These are phyloP conservation scores for Pogonocichla stellata DNA, from an alignment of 2,113 vertebrate genomes.

Conservation along the genomic window DNA sequence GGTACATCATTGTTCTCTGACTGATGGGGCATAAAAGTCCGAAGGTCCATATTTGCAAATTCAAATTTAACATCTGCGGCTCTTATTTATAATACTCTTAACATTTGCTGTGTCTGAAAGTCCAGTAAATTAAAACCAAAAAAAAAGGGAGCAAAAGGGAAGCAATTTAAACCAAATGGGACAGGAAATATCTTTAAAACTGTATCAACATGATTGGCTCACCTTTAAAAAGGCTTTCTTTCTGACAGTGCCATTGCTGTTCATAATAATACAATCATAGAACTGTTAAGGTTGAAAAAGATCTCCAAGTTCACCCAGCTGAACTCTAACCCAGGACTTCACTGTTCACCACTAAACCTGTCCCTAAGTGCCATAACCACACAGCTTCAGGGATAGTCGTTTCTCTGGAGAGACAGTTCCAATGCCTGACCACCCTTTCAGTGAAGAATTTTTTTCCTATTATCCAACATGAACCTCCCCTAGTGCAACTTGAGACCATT, in stretches of 20 bases:
- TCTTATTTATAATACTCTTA: not conserved
- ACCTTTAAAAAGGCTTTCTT: not conserved
- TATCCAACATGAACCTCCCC: not conserved
- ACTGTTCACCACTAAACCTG: not conserved
- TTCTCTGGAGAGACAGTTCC: not conserved
- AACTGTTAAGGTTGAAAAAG: not conserved
- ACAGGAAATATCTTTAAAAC: not conserved
- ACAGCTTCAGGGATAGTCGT: too few species aligned
- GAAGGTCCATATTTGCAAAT: not conserved
- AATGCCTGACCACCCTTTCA: rapidly evolving
- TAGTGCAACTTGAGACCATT: not conserved
- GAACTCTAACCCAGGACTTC: rapidly evolving
- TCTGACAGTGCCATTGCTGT: not conserved
- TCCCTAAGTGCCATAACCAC: not conserved
- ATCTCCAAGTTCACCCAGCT: not conserved
- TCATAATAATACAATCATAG: not conserved
- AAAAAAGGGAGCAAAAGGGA: not conserved
- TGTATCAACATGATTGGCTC: not conserved
- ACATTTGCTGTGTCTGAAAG: not conserved
- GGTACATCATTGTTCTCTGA: not conserved
- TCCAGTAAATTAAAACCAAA: not conserved
- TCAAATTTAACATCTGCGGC: not conserved
- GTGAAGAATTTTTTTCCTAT: not conserved
- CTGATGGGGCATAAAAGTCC: not conserved
- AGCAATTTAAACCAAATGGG: not conserved